Conservation (phyloP, 2,888 invertebrate species). For the Rhagophthalmus giganteus region DNA sequence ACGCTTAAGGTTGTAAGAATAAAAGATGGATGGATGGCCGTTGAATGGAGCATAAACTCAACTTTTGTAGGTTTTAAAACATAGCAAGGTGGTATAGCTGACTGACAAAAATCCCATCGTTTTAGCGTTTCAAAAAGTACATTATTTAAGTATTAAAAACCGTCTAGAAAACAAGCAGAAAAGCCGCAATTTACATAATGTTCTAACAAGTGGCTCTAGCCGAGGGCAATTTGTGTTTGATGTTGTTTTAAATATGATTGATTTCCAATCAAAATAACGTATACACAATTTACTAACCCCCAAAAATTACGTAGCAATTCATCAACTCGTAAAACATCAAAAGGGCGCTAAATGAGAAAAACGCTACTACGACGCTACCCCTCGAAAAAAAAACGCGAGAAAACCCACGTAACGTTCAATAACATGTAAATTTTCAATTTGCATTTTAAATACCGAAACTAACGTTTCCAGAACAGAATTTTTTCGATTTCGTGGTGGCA, state of each 20-base stretch:
- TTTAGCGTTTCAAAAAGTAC: background rate
- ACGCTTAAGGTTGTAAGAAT: no score
- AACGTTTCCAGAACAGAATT: background rate
- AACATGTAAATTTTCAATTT: constrained; percentile 27
- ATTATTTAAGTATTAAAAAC: no score
- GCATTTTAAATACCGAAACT: constrained; percentile 18
- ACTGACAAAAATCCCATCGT: no score
- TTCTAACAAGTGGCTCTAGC: constrained; percentile 2
- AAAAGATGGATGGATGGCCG: no score
- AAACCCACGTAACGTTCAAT: constrained; percentile 26
- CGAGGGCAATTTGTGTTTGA: background rate
- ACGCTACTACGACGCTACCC: constrained; percentile 4
- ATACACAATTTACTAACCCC: constrained; percentile 9
- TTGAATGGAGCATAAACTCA: no score
- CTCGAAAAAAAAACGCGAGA: constrained; percentile 6
- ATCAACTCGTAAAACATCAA: constrained; percentile 11
- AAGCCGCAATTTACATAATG: background rate
- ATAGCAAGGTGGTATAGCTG: no score
- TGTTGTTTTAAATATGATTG: constrained; percentile 14
- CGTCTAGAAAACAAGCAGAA: no score
- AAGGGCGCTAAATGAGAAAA: constrained; percentile 21
- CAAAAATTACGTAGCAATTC: constrained; percentile 6
- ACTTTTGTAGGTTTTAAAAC: no score
- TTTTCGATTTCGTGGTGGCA: constrained; percentile 3
- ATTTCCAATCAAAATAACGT: constrained; percentile 1